These are phyloP conservation scores for Ricordea florida DNA, from an alignment of 92 coral and sea anemone species.

Conservation along the genomic window DNA sequence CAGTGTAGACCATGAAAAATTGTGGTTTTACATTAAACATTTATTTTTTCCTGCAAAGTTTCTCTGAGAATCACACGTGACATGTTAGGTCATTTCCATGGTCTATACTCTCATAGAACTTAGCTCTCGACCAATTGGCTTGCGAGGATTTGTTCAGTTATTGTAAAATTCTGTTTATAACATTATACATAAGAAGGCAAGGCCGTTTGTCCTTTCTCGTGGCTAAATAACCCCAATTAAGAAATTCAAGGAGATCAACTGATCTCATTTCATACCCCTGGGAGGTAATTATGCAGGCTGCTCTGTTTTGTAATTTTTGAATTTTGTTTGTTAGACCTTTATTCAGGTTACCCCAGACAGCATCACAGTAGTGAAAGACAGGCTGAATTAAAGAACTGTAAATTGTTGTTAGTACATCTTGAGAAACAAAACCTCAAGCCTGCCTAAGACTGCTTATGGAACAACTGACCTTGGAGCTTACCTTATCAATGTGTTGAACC, in stretches of 20 bases:
- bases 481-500: neutral
- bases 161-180: too few relatives aligned
- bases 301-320: slow-evolving; percentile 56
- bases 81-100: too few relatives aligned
- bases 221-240: neutral
- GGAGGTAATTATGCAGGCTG: slow-evolving; percentile 27
- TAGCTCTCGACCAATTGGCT: too few relatives aligned
- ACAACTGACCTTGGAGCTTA: slow-evolving; percentile 17
- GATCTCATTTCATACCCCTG: neutral
- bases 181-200: neutral
- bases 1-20: too few relatives aligned
- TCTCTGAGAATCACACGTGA: too few relatives aligned
- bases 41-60: too few relatives aligned
- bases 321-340: slow-evolving; percentile 23
- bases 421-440: slow-evolving; percentile 27
- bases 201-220: neutral
- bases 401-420: slow-evolving; percentile 7
- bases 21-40: too few relatives aligned
- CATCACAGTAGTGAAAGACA: slow-evolving; percentile 47
- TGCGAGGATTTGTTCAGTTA: too few relatives aligned
- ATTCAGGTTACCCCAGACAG: slow-evolving; percentile 46
- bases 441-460: slow-evolving; percentile 42
- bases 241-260: too few relatives aligned
- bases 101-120: too few relatives aligned
- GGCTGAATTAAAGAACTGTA: slow-evolving; percentile 51